Percentiles rank a stretch among this genome's conserved stretches.
These are phyloP conservation scores for Eupithecia pulchellata DNA, from an alignment of 2,888 invertebrate genomes.

Conservation along the genomic window DNA sequence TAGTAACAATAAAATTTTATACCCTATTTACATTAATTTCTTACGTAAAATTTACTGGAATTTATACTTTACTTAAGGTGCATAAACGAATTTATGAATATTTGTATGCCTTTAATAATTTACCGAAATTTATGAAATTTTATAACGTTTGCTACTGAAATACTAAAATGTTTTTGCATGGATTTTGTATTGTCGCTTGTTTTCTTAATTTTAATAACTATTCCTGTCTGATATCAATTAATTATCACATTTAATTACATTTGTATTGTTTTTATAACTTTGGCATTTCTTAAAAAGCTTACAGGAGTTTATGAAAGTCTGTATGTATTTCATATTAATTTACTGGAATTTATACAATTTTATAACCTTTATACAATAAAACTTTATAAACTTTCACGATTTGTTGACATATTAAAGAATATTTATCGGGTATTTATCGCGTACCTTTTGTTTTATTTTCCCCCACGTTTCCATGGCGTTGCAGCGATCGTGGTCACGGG, in stretches of 20 bases:
- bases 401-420: too few relatives aligned
- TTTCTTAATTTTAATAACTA: background rate
- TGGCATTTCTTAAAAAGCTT: background rate
- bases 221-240: background rate
- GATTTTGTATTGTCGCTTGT: background rate
- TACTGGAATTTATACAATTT: background rate
- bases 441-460: too few relatives aligned
- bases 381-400: too few relatives aligned
- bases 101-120: background rate
- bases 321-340: background rate
- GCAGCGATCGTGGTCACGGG: too few relatives aligned
- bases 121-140: background rate
- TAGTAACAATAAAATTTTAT: background rate
- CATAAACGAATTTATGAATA: background rate
- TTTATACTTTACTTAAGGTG: background rate
- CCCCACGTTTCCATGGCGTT: too few relatives aligned
- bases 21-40: background rate
- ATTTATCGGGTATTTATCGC: too few relatives aligned
- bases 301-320: background rate
- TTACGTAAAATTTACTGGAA: background rate
- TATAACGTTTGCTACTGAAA: background rate
- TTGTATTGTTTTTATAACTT: background rate
- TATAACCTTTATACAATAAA: background rate
- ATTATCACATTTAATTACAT: background rate
- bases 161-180: background rate